Percentiles rank a stretch among this genome's conserved stretches.
phyloP scores from a whole-genome alignment of 2,888 invertebrate genomes.

The Drosophila falleni region DNA sequence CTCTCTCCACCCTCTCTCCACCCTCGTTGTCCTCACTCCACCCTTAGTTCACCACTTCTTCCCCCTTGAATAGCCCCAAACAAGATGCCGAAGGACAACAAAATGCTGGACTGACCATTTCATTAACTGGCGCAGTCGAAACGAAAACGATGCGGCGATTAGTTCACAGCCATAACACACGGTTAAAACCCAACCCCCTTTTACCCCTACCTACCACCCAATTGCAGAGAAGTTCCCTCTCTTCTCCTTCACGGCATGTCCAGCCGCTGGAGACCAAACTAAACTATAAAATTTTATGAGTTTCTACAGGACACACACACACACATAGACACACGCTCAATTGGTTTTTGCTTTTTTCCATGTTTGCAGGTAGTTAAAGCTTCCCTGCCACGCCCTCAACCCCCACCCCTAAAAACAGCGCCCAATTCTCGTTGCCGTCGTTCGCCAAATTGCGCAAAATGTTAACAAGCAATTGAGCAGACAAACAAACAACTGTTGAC shows the following conservation, averaged over 20 bases:
- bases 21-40: too few relatives aligned
- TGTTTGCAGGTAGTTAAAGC: constrained; percentile 76
- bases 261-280: constrained; percentile 50
- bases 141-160: constrained; percentile 74
- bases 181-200: background rate
- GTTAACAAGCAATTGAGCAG: constrained; percentile 81
- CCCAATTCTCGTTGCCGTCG: constrained; percentile 31
- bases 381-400: constrained; percentile 3
- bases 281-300: constrained; percentile 78
- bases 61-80: background rate
- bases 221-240: background rate
- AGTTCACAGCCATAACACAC: constrained; percentile 79
- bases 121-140: constrained; percentile 71
- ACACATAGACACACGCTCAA: constrained; percentile 60
- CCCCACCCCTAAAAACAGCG: background rate
- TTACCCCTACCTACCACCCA: background rate
- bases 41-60: background rate
- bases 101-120: constrained; percentile 62
- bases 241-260: constrained; percentile 4
- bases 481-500: constrained; percentile 76
- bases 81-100: constrained; percentile 31
- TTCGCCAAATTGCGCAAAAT: constrained; percentile 79
- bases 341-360: constrained; percentile 76
- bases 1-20: background rate
- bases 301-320: constrained; percentile 60